A percentile compares a stretch with the other conserved stretches of the same genome.
These are phyloP conservation scores for Sclerodermus sp. DNA, from an alignment of 2,888 invertebrate genomes.

Conservation along the genomic window DNA sequence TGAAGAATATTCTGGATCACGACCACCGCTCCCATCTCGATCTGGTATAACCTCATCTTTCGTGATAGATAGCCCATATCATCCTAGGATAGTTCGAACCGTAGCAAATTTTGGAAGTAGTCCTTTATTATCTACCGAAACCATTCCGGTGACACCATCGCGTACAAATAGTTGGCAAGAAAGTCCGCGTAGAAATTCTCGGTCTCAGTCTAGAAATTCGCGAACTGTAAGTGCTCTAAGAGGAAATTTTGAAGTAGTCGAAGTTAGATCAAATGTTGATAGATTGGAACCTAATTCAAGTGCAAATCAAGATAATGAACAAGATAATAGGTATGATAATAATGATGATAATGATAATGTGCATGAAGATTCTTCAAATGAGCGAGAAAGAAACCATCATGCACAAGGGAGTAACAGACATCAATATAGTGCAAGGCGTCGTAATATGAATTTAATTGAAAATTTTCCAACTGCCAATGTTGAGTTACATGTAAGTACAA, in stretches of 20 bases:
- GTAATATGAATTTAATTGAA: conserved; percentile 33
- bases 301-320: conserved; percentile 21
- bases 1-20: conserved; percentile 38
- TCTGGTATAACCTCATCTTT: conserved; percentile 46
- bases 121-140: conserved; percentile 32
- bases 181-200: conserved; percentile 28
- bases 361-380: conserved; percentile 32
- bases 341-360: conserved; percentile 23
- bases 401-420: conserved; percentile 25
- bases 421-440: conserved; percentile 35
- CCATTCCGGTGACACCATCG: conserved; percentile 31
- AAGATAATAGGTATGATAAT: conserved; percentile 24
- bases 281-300: conserved; percentile 20
- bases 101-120: conserved; percentile 33
- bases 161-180: conserved; percentile 38
- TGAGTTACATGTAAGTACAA: conserved; percentile 56
- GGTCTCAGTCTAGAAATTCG: conserved; percentile 29
- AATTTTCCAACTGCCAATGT: conserved; percentile 49
- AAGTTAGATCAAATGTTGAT: conserved; percentile 27
- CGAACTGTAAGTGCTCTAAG: conserved; percentile 28
- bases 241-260: conserved; percentile 36
- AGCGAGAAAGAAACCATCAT: conserved; percentile 5
- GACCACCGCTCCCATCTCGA: conserved; percentile 43
- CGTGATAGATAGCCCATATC: conserved; percentile 43
- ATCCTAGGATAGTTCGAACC: conserved; percentile 37